These are phyloP conservation scores for Lymantria dispar DNA, from an alignment of 2,888 invertebrate species.

Conservation along the genomic window DNA sequence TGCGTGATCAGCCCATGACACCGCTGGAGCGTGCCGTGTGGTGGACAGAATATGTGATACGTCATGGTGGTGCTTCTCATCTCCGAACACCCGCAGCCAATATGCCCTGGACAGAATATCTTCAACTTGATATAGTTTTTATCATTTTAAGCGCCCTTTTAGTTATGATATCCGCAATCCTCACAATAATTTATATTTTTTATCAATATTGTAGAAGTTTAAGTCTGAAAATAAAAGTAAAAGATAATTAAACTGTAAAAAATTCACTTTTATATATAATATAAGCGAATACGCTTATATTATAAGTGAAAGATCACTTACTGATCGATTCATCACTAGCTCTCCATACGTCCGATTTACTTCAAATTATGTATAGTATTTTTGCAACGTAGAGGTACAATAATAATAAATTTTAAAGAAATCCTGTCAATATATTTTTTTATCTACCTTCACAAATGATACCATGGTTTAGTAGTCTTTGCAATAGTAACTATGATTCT, in stretches of 20 bases:
- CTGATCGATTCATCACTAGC: no score
- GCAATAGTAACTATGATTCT: no score
- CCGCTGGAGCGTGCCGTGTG: slow-evolving; percentile 43
- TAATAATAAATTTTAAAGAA: no score
- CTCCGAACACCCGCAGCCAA: slow-evolving; percentile 36
- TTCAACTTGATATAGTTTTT: slow-evolving; percentile 16
- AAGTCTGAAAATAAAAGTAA: neutral
- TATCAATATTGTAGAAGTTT: neutral
- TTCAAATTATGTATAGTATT: no score
- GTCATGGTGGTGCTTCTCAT: slow-evolving; percentile 40
- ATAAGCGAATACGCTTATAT: no score
- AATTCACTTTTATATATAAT: no score
- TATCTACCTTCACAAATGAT: no score
- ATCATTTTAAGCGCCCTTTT: neutral
- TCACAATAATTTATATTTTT: neutral
- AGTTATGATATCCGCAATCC: neutral
- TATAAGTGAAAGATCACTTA: no score
- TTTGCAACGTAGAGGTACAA: no score
- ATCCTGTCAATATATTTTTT: no score
- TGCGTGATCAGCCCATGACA: slow-evolving; percentile 30
- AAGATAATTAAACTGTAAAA: neutral
- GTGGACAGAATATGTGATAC: slow-evolving; percentile 47
- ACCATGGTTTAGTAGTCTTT: no score
- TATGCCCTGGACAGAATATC: slow-evolving; percentile 9
- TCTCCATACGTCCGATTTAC: no score